Evolutionary conservation across 2,797 vertebrate genomes (phyloP), one percentile per base, ranked within the genome.

Genomic region (Gymnothorax javanicus): DNA sequence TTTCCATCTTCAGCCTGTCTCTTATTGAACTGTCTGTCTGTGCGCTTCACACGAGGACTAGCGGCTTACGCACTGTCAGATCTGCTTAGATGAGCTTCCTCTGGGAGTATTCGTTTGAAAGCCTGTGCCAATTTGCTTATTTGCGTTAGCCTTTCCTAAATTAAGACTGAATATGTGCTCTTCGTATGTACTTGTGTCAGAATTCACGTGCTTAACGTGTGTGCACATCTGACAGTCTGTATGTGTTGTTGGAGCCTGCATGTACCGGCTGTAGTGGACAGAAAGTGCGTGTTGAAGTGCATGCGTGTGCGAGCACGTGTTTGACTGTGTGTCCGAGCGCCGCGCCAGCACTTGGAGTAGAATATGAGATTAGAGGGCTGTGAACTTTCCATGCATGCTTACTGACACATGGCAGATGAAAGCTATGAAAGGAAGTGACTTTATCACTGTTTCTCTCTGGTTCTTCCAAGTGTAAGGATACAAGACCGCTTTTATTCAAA

Each of bases 281-380:
- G 33, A 43, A 43, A 43, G 58, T 59, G 84, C 86, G 83, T 85
- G 23, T 43, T 12, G 33, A 75, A 54, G 43, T 69, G 84, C n/a
- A 20, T 82, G 79, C 75, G 84, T 88, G 64, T 75, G 15, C 84
- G 17, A 87, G 82, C 64, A 20, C n/a, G 43, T 13, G 25, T 60
- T 7, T 25, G n/a, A 27, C 11, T 59, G 82, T 83, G 82, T 83
- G 82, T 56, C 33, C 15, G 9, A 56, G 54, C 4, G 52, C 1
- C 67, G 1, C 23, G 3, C 67, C 6, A 69, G 67, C 50, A 1
- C n/a, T n/a, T 33, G 23, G 57, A 23, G 54, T 58, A 56, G 54
- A 73, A 69, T 85, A 25, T 75, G 67, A 85, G 73, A 85, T 57
- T 52, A 73, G 25, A 58, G 59, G 54, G 25, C 62, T 59, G 84